Evolutionary conservation across 2,888 invertebrate genomes (phyloP).

Genomic region (Cryptocephalus primarius): DNA sequence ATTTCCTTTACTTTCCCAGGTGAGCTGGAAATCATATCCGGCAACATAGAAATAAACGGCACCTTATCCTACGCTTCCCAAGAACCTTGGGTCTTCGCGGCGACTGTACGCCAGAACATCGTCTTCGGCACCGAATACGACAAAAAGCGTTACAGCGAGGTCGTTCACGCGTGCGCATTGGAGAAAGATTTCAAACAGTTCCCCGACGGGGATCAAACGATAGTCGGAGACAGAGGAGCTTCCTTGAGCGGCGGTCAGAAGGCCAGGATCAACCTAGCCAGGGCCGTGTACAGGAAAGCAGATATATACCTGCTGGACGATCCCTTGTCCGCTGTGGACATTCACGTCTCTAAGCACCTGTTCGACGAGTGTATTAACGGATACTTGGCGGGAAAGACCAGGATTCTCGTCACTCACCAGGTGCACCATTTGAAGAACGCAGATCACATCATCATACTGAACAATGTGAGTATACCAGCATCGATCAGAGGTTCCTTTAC

Average conservation of each 20-base stretch:
- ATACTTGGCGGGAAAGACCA: constrained; percentile 53
- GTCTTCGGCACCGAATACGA: constrained; percentile 64
- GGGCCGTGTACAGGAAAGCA: constrained; percentile 59
- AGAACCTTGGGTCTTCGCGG: constrained; percentile 76
- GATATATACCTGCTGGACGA: constrained; percentile 78
- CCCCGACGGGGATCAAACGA: constrained; percentile 57
- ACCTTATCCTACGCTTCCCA: constrained; percentile 66
- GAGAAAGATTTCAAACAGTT: constrained; percentile 65
- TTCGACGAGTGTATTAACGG: constrained; percentile 68
- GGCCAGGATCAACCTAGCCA: constrained; percentile 58
- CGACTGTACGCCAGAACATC: constrained; percentile 73
- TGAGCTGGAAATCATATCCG: constrained; percentile 48
- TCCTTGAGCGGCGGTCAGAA: constrained; percentile 75
- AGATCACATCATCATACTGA: constrained; percentile 53
- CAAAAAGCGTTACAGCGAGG: constrained; percentile 45
- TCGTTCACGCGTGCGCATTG: constrained; percentile 56
- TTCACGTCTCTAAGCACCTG: constrained; percentile 65
- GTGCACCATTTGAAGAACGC: constrained; percentile 66
- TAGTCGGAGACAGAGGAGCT: constrained; percentile 72
- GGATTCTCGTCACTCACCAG: constrained; percentile 78
- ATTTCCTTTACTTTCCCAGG: constrained; percentile 40
- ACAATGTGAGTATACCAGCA: constrained; percentile 39
- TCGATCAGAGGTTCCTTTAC: not conserved
- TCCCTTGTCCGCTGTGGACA: constrained; percentile 78
- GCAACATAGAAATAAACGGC: constrained; percentile 53